Evolutionary conservation across 2,888 invertebrate genomes (phyloP), one percentile per base, ranked within the genome.

Genomic region (Andricus curvator): DNA sequence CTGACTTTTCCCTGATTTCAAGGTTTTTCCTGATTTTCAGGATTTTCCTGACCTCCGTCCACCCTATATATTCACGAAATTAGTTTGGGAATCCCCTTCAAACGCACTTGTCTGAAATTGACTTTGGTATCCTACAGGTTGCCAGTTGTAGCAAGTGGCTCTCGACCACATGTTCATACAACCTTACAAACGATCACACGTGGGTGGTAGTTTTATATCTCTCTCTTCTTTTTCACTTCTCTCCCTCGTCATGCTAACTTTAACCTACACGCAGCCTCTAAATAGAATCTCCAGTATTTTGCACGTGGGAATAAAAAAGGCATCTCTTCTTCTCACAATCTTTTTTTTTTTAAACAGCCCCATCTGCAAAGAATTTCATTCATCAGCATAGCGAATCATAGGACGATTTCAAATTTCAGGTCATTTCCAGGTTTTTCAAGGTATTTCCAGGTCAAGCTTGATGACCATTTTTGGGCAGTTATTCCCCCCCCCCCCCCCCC

Each of bases 61-160:
- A 37, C 11, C 41, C 9, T 41, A 11, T 41, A 41, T 41, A 41
- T 41, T 41, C 13, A 15, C 44, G 15, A 48, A 17, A 48, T 48
- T 17, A 29, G 13, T 64, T 64, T 29, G 8, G 22, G 56, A 29
- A 70, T 9, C 5, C 44, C 15, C 25, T 68, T 70, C 29, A 29
- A 51, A 51, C 29, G 29, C 33, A 74, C 74, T 74, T 56, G 74
- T 56, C 56, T 33, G n/a, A 56, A 74, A 74, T 56, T 33, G 56
- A 70, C n/a, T 74, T 51, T 48, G 29, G 70, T n/a, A 37, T 56
- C 74, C 74, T 74, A 74, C 74, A 74, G 74, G 74, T 74, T 74
- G 74, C 74, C 56, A 74, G 74, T 74, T 74, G 51, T 51, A 74
- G 74, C 56, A 51, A 74, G 74, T 74, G 74, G 74, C 56, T 74